These are phyloP conservation scores for Tanytarsus gracilentus DNA, from an alignment of 2,888 invertebrate genomes.

Conservation along the genomic window DNA sequence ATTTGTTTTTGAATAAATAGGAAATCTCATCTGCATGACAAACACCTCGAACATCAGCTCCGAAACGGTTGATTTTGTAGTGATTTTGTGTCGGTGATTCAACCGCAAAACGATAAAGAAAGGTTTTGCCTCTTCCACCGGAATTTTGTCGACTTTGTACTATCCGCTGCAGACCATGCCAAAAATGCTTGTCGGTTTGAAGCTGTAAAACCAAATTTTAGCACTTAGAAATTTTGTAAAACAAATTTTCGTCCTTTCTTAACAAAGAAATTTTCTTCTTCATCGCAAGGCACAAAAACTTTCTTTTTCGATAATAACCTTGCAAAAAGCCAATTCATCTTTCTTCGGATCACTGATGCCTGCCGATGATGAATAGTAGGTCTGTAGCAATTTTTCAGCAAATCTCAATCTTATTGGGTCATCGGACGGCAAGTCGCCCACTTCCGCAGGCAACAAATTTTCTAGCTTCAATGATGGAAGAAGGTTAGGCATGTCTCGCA, in stretches of 20 bases:
- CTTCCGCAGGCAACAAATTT: constrained; percentile 3
- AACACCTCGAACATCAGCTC: constrained; percentile 34
- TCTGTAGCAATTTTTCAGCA: constrained; percentile 1
- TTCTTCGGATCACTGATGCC: constrained; percentile 10
- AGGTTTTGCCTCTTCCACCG: constrained; percentile 37
- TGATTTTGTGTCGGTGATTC: constrained; percentile 41
- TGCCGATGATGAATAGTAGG: neutral
- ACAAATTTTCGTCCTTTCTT: no score
- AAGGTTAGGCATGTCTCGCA: neutral
- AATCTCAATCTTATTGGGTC: constrained; percentile 4
- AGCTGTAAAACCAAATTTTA: no score
- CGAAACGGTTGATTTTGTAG: constrained; percentile 39
- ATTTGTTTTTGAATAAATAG: constrained; percentile 39
- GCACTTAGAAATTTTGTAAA: constrained; percentile 29
- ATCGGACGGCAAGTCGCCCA: neutral
- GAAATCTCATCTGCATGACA: constrained; percentile 41
- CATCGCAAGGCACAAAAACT: neutral
- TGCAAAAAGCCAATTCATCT: constrained; percentile 15
- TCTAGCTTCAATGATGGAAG: neutral
- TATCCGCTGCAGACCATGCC: constrained; percentile 39
- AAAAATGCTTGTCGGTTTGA: constrained; percentile 38
- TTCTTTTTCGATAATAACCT: neutral
- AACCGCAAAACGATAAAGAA: constrained; percentile 40
- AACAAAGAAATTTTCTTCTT: no score
- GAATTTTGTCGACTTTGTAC: constrained; percentile 34